Conservation (phyloP, 2,888 invertebrate species). For the Dichetophora obliterata region DNA sequence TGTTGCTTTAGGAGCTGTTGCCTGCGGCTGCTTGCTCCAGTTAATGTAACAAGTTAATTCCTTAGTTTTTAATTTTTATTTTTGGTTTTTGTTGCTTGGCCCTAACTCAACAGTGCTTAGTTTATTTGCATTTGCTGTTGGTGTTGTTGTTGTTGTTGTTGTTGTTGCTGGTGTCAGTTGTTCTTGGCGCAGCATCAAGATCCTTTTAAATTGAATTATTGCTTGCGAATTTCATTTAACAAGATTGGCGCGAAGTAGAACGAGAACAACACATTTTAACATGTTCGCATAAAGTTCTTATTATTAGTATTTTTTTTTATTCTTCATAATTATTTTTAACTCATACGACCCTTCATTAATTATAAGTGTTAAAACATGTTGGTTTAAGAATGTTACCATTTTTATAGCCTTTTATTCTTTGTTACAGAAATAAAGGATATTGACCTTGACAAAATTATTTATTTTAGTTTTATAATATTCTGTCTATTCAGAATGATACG, state of each 20-base stretch:
- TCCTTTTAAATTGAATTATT: slow-evolving; percentile 38
- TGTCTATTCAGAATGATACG: too few species aligned
- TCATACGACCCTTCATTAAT: too few species aligned
- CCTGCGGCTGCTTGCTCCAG: slow-evolving; percentile 18
- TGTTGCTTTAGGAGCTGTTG: background rate
- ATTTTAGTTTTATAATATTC: too few species aligned
- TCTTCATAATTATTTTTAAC: background rate
- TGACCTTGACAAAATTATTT: too few species aligned
- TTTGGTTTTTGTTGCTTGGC: background rate
- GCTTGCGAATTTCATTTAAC: slow-evolving; percentile 24
- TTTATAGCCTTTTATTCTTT: too few species aligned
- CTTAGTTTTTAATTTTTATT: slow-evolving; percentile 12
- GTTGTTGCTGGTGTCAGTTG: background rate
- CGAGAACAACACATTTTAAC: background rate
- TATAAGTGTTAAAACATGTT: too few species aligned
- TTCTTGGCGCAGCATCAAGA: slow-evolving; percentile 14
- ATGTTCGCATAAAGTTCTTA: too few species aligned
- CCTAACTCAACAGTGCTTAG: background rate
- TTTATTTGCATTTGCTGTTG: background rate
- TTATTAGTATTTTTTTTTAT: background rate
- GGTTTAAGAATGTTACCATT: too few species aligned
- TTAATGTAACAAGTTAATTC: slow-evolving; percentile 28
- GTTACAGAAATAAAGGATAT: too few species aligned
- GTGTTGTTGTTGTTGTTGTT: slow-evolving; percentile 11
- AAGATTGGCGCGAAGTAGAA: background rate